Base-by-base conservation (phyloP, 2,888 invertebrate species). In the Amphipoea oculea region DNA sequence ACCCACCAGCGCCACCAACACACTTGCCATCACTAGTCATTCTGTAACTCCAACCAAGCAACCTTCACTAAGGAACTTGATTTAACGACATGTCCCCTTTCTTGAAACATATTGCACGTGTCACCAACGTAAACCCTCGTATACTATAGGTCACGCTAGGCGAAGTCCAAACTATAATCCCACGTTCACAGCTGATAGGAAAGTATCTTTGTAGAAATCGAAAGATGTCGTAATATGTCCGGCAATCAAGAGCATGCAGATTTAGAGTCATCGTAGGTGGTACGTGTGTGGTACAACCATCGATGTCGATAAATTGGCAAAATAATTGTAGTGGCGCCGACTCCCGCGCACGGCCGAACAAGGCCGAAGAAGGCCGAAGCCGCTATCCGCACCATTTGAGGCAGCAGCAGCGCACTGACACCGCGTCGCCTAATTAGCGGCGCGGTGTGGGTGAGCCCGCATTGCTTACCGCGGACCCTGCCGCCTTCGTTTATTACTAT, bases 391-490 rank as follows among this genome's bases (percentile, higher is more conserved):
- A 90, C 96, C 96, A 95, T 96, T 95, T 96, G 94, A 93, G 95
- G 96, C 91, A 89, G 84, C 89, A 89, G 90, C 91, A 89, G 91
- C 93, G 92, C 92, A 92, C 92, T 92, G 92, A 92, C 91, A 92
- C 91, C 92, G 92, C 90, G 92, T 93, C 91, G 91, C 96, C 96
- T 96, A 96, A 96, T 96, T 95, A 96, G 95, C 87, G 89, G 92
- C 90, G 87, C 90, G 92, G 94, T 95, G 96, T 96, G 96, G 96
- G 96, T 95, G 96, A 94, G 89, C 94, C 94, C 94, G 95, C 95
- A 95, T 93, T 91, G 91, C 93, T 90, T 87, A 84, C 89, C 88
- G 72, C 88, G 78, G 78, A 84, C 91, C 90, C 83, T 87, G 93
- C 92, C 93, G 92, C 92, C 95, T 94, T 94, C 95, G 93, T 94